Conservation (phyloP, 2,888 invertebrate genomes). For the Leucophenga maculata region DNA sequence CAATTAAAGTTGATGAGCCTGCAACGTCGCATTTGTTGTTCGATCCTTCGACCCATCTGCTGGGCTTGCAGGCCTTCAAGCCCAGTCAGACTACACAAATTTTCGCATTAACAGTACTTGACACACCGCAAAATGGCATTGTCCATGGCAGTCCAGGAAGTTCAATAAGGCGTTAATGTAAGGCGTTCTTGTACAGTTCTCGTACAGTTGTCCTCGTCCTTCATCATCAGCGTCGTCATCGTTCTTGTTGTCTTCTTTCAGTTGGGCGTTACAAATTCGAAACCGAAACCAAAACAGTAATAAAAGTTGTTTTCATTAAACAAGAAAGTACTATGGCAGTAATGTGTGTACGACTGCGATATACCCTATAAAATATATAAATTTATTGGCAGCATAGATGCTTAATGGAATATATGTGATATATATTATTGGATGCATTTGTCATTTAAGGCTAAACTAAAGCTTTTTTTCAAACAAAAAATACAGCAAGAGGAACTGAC, state of each 20-base stretch:
- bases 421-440: too few relatives aligned
- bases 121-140: slow-evolving; percentile 16
- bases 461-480: too few relatives aligned
- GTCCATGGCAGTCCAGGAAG: neutral
- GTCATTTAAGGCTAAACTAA: too few relatives aligned
- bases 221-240: neutral
- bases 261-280: slow-evolving; percentile 27
- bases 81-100: neutral
- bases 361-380: too few relatives aligned
- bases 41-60: neutral
- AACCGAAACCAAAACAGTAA: neutral
- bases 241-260: slow-evolving; percentile 30
- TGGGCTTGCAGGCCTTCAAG: neutral
- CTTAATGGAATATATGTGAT: too few relatives aligned
- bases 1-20: slow-evolving; percentile 17
- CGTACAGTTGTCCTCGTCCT: neutral
- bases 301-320: neutral
- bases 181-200: too few relatives aligned
- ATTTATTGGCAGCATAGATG: too few relatives aligned
- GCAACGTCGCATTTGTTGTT: neutral
- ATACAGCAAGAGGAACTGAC: too few relatives aligned
- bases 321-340: too few relatives aligned
- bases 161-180: neutral
- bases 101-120: slow-evolving; percentile 19
- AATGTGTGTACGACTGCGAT: too few relatives aligned